These are phyloP conservation scores for Melanotaenia boesemani DNA, from an alignment of 2,797 vertebrate species.

Conservation along the genomic window DNA sequence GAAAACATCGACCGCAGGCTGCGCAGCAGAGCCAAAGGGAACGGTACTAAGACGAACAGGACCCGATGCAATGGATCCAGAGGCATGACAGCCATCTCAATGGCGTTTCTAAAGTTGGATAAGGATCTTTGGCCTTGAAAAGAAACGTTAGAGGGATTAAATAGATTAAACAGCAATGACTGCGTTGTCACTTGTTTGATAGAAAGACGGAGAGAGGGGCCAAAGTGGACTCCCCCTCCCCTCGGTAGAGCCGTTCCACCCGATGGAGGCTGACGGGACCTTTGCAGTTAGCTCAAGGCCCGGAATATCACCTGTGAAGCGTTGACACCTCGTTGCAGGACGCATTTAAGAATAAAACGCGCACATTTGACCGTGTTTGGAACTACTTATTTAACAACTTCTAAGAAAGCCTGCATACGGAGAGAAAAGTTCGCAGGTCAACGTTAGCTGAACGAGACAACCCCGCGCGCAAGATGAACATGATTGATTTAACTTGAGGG, in stretches of 20 bases:
- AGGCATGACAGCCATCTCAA: constrained; percentile 51
- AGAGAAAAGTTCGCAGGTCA: constrained; percentile 54
- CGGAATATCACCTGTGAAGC: constrained; percentile 70
- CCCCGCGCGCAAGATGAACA: constrained; percentile 59
- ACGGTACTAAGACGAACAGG: constrained; percentile 23
- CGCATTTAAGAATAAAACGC: constrained; percentile 23
- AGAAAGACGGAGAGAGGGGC: constrained; percentile 45
- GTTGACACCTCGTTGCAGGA: constrained; percentile 30
- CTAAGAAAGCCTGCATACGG: not conserved
- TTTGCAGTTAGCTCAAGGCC: constrained; percentile 65
- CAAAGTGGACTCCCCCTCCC: constrained; percentile 63
- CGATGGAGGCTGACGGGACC: constrained; percentile 78
- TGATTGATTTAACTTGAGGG: constrained; percentile 59
- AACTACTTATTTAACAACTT: constrained; percentile 45
- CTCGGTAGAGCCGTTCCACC: constrained; percentile 53
- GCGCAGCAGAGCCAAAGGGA: constrained; percentile 39
- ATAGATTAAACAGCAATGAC: constrained; percentile 46
- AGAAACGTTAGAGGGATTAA: constrained; percentile 14
- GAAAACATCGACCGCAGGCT: constrained; percentile 71
- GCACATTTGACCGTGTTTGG: constrained; percentile 23
- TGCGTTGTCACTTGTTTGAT: constrained; percentile 58
- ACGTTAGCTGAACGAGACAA: constrained; percentile 57
- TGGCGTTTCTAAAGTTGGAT: constrained; percentile 56
- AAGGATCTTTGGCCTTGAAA: constrained; percentile 32
- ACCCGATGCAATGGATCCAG: constrained; percentile 32